A percentile compares a stretch with the other conserved stretches of the same genome.
Conservation (phyloP, 2,797 vertebrate species). For the Enteromius unitaeniatus region DNA sequence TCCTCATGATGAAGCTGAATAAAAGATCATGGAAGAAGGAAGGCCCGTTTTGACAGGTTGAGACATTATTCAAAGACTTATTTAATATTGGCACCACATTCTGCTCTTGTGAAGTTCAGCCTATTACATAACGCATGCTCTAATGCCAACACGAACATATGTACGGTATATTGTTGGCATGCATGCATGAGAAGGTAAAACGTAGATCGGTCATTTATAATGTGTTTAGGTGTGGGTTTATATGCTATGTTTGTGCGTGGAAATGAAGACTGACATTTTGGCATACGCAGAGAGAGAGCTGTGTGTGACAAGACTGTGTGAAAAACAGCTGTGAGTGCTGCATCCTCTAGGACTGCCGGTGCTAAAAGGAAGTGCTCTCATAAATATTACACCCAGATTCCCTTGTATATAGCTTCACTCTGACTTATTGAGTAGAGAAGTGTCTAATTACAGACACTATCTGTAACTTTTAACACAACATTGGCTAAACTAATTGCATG, state of each 20-base stretch:
- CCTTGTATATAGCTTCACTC: background rate
- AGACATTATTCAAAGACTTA: slow-evolving; percentile 26
- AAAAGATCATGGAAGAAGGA: slow-evolving; percentile 17
- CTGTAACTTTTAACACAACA: background rate
- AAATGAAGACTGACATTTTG: background rate
- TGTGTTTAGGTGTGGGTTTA: background rate
- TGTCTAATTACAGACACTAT: background rate
- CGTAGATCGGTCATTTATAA: background rate
- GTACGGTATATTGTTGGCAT: background rate
- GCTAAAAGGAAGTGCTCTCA: slow-evolving; percentile 18
- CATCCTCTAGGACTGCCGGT: background rate
- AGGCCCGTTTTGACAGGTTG: slow-evolving; percentile 9
- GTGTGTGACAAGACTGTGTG: slow-evolving; percentile 10
- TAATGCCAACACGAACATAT: slow-evolving; percentile 2
- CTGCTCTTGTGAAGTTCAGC: slow-evolving; percentile 3
- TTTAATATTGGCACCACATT: slow-evolving; percentile 5
- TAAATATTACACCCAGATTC: slow-evolving; percentile 15
- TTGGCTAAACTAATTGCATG: background rate
- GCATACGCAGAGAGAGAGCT: background rate
- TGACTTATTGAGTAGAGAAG: background rate
- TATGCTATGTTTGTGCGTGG: background rate
- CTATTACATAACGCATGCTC: background rate
- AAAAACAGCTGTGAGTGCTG: slow-evolving; percentile 21
- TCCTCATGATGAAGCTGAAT: background rate
- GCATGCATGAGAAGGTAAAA: background rate